Evolutionary conservation across 2,888 invertebrate species (phyloP).

Genomic region (Tubulanus polymorphus): DNA sequence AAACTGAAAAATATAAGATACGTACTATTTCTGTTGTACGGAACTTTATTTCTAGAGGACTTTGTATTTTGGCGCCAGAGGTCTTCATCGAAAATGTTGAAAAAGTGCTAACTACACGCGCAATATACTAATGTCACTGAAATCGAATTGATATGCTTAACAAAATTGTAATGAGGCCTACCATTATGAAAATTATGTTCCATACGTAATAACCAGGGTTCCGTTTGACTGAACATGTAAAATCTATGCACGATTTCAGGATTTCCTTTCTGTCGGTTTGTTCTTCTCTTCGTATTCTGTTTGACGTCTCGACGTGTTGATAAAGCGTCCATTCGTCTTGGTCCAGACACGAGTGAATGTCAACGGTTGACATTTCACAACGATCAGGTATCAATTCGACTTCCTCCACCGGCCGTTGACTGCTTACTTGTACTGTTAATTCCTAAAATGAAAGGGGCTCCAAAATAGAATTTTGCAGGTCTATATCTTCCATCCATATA

Average conservation of each 20-base stretch:
- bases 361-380: constrained; percentile 28
- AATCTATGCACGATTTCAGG: constrained; percentile 31
- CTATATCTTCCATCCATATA: too few relatives aligned
- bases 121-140: too few relatives aligned
- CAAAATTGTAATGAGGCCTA: constrained; percentile 19
- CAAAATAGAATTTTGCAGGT: too few relatives aligned
- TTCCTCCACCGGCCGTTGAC: constrained; percentile 27
- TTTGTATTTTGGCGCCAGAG: too few relatives aligned
- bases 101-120: too few relatives aligned
- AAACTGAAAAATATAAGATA: constrained; percentile 25
- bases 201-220: constrained; percentile 38
- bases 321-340: constrained; percentile 35
- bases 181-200: constrained; percentile 41
- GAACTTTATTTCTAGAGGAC: too few relatives aligned
- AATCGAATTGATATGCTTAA: too few relatives aligned
- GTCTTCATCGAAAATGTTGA: too few relatives aligned
- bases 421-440: constrained; percentile 30
- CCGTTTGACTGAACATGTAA: constrained; percentile 31
- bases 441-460: constrained; percentile 26
- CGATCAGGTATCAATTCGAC: constrained; percentile 31
- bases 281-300: constrained; percentile 28
- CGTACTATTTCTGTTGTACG: too few relatives aligned
- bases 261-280: constrained; percentile 24
- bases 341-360: constrained; percentile 31
- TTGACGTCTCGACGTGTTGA: constrained; percentile 31